Percentiles rank a stretch among this genome's conserved stretches.
phyloP scores from a whole-genome alignment of 1,140 invertebrate genomes.

The Drosophila mojavensis region DNA sequence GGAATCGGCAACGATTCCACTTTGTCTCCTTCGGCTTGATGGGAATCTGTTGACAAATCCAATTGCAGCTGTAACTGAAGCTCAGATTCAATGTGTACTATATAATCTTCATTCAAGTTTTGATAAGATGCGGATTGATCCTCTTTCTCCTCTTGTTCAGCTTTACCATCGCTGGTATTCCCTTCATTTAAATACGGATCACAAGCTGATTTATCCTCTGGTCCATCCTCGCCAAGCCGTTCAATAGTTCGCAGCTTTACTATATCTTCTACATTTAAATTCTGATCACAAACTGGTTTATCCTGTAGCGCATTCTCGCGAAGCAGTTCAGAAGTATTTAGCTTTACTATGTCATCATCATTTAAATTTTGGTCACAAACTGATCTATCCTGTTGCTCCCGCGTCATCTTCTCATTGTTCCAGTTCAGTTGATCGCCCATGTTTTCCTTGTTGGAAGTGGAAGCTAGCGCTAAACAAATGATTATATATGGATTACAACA shows the following conservation, averaged over 20 bases:
- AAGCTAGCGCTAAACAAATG: background rate
- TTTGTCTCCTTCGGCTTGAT: background rate
- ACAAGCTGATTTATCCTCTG: background rate
- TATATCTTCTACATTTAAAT: background rate
- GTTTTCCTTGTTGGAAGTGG: slow-evolving; percentile 22
- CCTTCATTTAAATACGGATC: background rate
- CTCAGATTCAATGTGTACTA: background rate
- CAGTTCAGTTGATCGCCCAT: background rate
- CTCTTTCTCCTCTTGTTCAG: too few relatives aligned
- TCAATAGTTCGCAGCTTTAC: background rate
- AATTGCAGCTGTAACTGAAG: background rate
- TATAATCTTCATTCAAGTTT: too few relatives aligned
- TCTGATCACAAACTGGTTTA: background rate
- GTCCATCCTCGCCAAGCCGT: background rate
- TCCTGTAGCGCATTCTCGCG: background rate
- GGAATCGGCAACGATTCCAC: background rate
- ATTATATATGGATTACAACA: background rate
- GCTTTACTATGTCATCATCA: background rate
- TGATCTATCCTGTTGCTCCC: background rate
- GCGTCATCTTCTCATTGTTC: background rate
- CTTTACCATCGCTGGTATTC: too few relatives aligned
- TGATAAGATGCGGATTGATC: too few relatives aligned
- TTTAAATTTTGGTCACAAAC: background rate
- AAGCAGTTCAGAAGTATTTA: background rate
- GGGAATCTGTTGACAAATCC: background rate